phyloP scores from a whole-genome alignment of 2,797 vertebrate genomes.

The Lateolabrax maculatus region DNA sequence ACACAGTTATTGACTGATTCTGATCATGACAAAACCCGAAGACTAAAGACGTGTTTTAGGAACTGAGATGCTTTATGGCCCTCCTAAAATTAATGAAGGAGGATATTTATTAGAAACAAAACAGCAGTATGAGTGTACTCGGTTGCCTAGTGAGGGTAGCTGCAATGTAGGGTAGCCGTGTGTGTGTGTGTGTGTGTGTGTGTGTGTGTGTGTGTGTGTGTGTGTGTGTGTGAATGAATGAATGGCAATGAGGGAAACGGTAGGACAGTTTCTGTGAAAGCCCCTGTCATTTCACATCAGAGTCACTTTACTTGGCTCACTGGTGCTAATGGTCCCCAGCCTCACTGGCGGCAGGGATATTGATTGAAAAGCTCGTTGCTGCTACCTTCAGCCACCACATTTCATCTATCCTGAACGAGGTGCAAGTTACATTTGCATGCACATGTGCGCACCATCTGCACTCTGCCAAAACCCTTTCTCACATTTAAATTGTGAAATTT shows the following conservation, averaged over 20 bases:
- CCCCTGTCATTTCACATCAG: constrained; percentile 80
- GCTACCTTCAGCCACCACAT: constrained; percentile 33
- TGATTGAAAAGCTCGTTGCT: constrained; percentile 64
- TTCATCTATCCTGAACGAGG: constrained; percentile 38
- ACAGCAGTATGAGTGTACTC: constrained; percentile 15
- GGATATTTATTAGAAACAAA: constrained; percentile 37
- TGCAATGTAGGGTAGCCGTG: constrained; percentile 43
- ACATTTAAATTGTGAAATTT: constrained; percentile 10
- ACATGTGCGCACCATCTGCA: background rate
- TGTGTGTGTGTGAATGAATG: constrained; percentile 17
- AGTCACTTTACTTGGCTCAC: constrained; percentile 66
- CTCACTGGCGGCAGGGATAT: constrained; percentile 56
- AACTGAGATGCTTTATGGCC: background rate
- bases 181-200: constrained; percentile 31
- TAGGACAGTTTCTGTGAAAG: constrained; percentile 73
- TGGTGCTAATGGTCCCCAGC: constrained; percentile 72
- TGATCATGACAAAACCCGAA: background rate
- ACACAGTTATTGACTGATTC: background rate
- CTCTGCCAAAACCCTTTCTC: constrained; percentile 4
- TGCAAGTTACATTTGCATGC: constrained; percentile 34
- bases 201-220: constrained; percentile 30
- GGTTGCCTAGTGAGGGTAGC: constrained; percentile 34
- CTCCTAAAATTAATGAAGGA: constrained; percentile 15
- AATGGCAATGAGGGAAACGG: constrained; percentile 67
- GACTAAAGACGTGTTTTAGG: background rate